Conservation (phyloP, 1,140 invertebrate species). For the Temnothorax longispinosus region DNA sequence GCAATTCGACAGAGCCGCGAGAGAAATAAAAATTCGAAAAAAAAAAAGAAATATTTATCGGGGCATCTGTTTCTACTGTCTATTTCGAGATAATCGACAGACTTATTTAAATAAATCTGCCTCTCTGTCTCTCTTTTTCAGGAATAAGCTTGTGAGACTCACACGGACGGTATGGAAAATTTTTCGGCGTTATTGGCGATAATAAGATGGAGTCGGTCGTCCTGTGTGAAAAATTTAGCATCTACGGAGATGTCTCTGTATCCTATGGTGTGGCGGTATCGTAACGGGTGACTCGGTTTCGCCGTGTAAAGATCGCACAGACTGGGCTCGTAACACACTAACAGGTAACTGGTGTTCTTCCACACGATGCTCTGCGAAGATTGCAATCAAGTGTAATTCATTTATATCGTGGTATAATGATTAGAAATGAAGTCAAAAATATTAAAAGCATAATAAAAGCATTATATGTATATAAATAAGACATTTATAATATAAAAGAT, state of each 20-base stretch:
- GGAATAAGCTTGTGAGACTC: slow-evolving; percentile 5
- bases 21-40: slow-evolving; percentile 3
- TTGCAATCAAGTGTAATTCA: background rate
- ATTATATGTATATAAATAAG: background rate
- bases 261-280: slow-evolving; percentile 64
- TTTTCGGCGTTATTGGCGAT: slow-evolving; percentile 63
- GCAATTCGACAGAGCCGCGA: background rate
- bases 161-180: slow-evolving; percentile 67
- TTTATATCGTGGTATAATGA: background rate
- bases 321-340: slow-evolving; percentile 67
- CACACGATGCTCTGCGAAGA: slow-evolving; percentile 69
- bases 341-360: slow-evolving; percentile 67
- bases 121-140: background rate
- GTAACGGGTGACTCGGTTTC: slow-evolving; percentile 36
- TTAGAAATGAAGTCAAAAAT: background rate
- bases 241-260: slow-evolving; percentile 62
- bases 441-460: background rate
- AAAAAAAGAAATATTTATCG: background rate
- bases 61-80: background rate
- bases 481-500: background rate
- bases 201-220: slow-evolving; percentile 71
- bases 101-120: background rate
- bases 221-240: slow-evolving; percentile 73
- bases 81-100: background rate
- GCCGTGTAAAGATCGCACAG: slow-evolving; percentile 69